phyloP scores from a whole-genome alignment of 2,113 vertebrate species.

The Lepisosteus oculatus region DNA sequence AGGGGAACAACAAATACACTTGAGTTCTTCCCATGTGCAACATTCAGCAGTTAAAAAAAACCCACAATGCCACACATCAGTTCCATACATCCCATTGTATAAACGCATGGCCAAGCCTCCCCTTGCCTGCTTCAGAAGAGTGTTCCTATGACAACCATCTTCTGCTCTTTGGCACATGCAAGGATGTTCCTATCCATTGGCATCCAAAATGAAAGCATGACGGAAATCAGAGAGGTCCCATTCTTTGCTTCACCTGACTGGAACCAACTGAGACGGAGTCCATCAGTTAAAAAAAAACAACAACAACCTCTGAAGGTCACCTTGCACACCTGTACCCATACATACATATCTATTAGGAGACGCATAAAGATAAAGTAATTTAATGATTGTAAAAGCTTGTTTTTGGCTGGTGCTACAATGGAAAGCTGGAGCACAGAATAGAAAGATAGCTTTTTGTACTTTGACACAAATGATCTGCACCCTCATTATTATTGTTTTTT shows the following conservation, averaged over 20 bases:
- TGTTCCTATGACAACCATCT: slow-evolving; percentile 45
- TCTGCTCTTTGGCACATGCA: background rate
- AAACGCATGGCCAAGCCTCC: slow-evolving; percentile 12
- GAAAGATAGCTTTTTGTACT: too few relatives aligned
- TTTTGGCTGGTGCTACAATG: too few relatives aligned
- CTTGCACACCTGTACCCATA: background rate
- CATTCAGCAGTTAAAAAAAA: too few relatives aligned
- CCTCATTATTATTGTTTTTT: too few relatives aligned
- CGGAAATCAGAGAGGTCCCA: slow-evolving; percentile 21
- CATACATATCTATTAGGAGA: background rate
- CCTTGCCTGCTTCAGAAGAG: slow-evolving; percentile 11
- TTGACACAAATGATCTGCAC: too few relatives aligned
- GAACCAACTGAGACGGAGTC: background rate
- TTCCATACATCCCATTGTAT: slow-evolving; percentile 1
- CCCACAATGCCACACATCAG: background rate
- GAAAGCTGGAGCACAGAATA: too few relatives aligned
- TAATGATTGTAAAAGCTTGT: too few relatives aligned
- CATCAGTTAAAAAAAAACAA: background rate
- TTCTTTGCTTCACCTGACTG: slow-evolving; percentile 16
- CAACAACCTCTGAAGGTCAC: background rate
- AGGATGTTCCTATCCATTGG: slow-evolving; percentile 13
- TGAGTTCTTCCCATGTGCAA: too few relatives aligned
- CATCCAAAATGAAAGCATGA: slow-evolving; percentile 8
- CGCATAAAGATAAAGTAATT: background rate
- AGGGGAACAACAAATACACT: too few relatives aligned